Percentiles rank a stretch among this genome's conserved stretches.
Evolutionary conservation across 2,797 vertebrate genomes (phyloP).

Genomic region (Coluber constrictor): DNA sequence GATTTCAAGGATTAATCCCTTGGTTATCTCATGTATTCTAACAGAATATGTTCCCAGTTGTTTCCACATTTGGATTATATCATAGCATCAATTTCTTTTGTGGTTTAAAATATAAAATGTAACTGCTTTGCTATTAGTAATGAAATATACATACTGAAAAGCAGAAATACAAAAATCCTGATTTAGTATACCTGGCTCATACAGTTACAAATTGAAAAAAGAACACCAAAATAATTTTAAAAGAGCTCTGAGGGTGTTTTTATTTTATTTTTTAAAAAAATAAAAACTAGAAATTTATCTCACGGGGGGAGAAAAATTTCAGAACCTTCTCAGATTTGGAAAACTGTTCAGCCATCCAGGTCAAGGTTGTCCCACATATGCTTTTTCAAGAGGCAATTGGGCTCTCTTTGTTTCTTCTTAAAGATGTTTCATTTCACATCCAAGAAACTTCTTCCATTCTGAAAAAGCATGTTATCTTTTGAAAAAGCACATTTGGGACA

Average conservation of each 20-base stretch:
- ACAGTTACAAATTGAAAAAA: not conserved
- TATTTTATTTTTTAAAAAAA: not conserved
- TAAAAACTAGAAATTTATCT: not conserved
- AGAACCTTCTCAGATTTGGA: not conserved
- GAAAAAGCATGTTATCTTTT: not conserved
- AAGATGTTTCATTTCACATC: not conserved
- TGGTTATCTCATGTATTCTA: not conserved
- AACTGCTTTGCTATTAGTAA: not conserved
- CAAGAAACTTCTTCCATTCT: not conserved
- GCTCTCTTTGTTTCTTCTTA: not conserved
- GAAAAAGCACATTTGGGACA: not conserved
- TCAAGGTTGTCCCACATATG: not conserved
- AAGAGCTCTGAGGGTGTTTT: not conserved
- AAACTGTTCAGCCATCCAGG: not conserved
- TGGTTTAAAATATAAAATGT: not conserved
- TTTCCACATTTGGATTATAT: not conserved
- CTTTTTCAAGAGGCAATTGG: not conserved
- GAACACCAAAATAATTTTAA: not conserved
- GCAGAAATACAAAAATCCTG: not conserved
- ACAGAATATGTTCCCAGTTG: not conserved
- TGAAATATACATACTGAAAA: not conserved
- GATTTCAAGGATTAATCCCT: not conserved
- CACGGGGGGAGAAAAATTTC: not conserved
- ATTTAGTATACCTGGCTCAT: not conserved
- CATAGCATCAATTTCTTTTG: not conserved